A percentile compares a stretch with the other conserved stretches of the same genome.
phyloP scores from a whole-genome alignment of 2,113 vertebrate genomes.

The Asarcornis scutulata region DNA sequence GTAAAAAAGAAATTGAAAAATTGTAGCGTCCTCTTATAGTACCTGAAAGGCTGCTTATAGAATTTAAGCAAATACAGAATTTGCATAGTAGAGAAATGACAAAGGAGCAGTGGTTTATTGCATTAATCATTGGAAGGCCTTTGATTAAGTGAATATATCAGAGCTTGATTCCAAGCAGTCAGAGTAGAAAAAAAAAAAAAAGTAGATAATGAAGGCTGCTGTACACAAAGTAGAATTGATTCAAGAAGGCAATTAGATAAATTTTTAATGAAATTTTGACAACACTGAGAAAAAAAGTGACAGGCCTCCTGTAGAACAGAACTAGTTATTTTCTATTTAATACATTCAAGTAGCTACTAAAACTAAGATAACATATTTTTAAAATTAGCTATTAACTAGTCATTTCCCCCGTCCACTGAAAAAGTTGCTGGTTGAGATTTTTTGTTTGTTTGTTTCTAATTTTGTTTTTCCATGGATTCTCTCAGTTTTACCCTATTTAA shows the following conservation, averaged over 20 bases:
- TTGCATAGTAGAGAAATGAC: not conserved
- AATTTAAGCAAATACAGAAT: not conserved
- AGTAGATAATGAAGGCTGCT: not conserved
- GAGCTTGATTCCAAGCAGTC: not conserved
- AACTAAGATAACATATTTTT: not conserved
- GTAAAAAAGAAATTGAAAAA: not conserved
- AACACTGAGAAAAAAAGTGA: not conserved
- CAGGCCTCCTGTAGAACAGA: not conserved
- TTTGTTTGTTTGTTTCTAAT: not conserved
- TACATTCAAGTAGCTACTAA: not conserved
- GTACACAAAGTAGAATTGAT: not conserved
- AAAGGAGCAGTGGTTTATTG: not conserved
- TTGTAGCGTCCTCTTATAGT: fast-evolving
- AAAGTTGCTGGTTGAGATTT: not conserved
- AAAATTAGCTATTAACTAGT: not conserved
- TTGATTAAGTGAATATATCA: not conserved
- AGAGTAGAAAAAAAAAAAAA: not conserved
- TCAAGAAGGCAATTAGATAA: not conserved
- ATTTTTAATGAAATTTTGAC: not conserved
- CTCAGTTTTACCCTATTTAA: not conserved
- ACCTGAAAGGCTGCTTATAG: not conserved
- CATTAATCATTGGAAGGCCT: not conserved
- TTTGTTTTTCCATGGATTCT: not conserved
- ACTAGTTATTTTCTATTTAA: not conserved
- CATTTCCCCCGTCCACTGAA: not conserved